phyloP scores from a whole-genome alignment of 2,888 invertebrate genomes.

The Apamea crenata region DNA sequence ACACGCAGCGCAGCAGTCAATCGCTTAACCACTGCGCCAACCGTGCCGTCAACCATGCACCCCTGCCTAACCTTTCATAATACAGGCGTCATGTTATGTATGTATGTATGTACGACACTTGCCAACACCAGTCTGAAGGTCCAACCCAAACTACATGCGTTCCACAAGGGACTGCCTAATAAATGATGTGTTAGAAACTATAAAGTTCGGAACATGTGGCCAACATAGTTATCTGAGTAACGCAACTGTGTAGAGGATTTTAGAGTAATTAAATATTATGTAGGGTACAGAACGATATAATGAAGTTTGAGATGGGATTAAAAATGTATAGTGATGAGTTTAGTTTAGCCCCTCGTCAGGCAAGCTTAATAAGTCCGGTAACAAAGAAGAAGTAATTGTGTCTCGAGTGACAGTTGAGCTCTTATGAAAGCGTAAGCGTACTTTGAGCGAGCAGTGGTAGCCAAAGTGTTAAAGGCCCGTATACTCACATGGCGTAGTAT shows the following conservation, averaged over 20 bases:
- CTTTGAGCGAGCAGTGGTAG: too few relatives aligned
- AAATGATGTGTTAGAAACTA: conserved; percentile 54
- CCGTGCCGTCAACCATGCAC: too few relatives aligned
- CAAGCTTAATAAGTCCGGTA: too few relatives aligned
- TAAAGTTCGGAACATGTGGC: conserved; percentile 33
- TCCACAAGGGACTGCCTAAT: conserved; percentile 43
- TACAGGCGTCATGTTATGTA: neutral
- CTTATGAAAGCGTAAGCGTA: too few relatives aligned
- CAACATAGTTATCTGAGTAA: conserved; percentile 29
- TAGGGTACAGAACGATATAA: neutral
- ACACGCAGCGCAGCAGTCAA: too few relatives aligned
- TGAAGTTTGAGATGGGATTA: conserved; percentile 3
- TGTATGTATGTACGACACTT: neutral
- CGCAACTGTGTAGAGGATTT: conserved; percentile 26
- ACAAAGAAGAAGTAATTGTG: too few relatives aligned
- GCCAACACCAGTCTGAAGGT: conserved; percentile 23
- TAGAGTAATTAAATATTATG: conserved; percentile 46
- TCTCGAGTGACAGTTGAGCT: too few relatives aligned
- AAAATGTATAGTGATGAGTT: conserved; percentile 13
- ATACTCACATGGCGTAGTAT: too few relatives aligned
- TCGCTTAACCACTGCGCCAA: too few relatives aligned
- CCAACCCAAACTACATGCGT: conserved; percentile 25
- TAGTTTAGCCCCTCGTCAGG: neutral
- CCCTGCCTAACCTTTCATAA: neutral
- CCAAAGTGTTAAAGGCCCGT: too few relatives aligned